Conservation (phyloP, 2,888 invertebrate species). For the Ichneumoninae sp. region DNA sequence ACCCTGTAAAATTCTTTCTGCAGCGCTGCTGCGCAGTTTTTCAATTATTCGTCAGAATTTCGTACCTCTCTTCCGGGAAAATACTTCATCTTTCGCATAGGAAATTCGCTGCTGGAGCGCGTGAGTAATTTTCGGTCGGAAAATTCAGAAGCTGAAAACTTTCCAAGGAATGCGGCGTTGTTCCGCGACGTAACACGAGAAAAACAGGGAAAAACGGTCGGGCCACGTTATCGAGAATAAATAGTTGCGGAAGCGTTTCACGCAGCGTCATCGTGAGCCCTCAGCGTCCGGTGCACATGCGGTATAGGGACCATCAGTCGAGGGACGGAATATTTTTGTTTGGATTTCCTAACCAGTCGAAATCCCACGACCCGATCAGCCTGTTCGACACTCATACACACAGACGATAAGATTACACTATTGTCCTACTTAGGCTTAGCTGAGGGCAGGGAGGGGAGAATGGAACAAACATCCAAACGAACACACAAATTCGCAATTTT, state of each 20-base stretch:
- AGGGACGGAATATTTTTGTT: constrained; percentile 55
- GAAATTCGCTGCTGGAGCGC: constrained; percentile 44
- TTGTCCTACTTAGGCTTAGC: constrained; percentile 37
- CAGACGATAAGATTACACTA: constrained; percentile 62
- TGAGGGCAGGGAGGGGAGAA: no score
- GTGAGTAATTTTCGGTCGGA: constrained; percentile 60
- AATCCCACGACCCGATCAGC: constrained; percentile 43
- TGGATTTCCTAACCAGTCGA: constrained; percentile 50
- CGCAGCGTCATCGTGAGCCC: constrained; percentile 50
- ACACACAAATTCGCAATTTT: no score
- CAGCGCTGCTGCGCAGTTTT: not conserved
- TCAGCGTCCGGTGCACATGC: constrained; percentile 43
- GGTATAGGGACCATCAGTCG: constrained; percentile 32
- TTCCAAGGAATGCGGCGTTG: constrained; percentile 35
- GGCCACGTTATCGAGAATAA: constrained; percentile 65
- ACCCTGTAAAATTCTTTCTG: constrained; percentile 23
- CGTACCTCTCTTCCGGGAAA: constrained; percentile 26
- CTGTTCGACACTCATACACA: constrained; percentile 36
- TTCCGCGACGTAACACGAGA: constrained; percentile 20
- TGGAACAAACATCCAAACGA: no score
- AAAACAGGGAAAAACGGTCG: constrained; percentile 41
- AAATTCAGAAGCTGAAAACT: constrained; percentile 62
- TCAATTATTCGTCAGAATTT: constrained; percentile 48
- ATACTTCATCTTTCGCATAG: constrained; percentile 35
- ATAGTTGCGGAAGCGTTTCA: constrained; percentile 66